A percentile compares a stretch with the other conserved stretches of the same genome.
These are phyloP conservation scores for Carpatolechia fugitivella DNA, from an alignment of 2,888 invertebrate species.

Conservation along the genomic window DNA sequence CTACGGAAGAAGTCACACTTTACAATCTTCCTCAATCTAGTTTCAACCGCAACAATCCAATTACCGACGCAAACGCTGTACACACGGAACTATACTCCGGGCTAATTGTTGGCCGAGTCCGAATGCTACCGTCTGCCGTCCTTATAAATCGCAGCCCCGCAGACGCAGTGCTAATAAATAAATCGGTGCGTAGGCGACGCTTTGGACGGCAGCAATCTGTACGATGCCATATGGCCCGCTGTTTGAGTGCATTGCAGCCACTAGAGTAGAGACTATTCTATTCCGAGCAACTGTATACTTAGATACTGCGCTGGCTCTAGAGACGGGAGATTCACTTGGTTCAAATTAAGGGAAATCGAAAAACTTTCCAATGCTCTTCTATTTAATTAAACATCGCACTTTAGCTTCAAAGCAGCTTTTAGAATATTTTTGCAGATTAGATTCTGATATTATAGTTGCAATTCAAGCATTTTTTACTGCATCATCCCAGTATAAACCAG, in stretches of 20 bases:
- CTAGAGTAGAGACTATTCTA: background rate
- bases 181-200: slow-evolving; percentile 36
- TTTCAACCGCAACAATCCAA: background rate
- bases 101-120: too few species aligned
- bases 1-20: too few species aligned
- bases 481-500: too few species aligned
- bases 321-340: too few species aligned
- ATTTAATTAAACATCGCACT: too few species aligned
- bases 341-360: too few species aligned
- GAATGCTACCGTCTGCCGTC: slow-evolving; percentile 30
- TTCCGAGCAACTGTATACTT: background rate
- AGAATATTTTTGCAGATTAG: too few species aligned
- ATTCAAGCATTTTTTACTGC: too few species aligned
- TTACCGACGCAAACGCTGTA: slow-evolving; percentile 10
- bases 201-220: slow-evolving; percentile 21
- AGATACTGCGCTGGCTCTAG: too few species aligned
- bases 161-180: slow-evolving; percentile 35
- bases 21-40: background rate
- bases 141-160: slow-evolving; percentile 31
- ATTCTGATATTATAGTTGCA: too few species aligned
- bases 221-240: slow-evolving; percentile 21
- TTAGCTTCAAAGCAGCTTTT: too few species aligned
- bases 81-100: slow-evolving; percentile 16
- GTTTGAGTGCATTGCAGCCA: background rate
- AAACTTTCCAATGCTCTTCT: too few species aligned